phyloP scores from a whole-genome alignment of 2,888 invertebrate genomes.

The Parapristionchus giblindavisi region DNA sequence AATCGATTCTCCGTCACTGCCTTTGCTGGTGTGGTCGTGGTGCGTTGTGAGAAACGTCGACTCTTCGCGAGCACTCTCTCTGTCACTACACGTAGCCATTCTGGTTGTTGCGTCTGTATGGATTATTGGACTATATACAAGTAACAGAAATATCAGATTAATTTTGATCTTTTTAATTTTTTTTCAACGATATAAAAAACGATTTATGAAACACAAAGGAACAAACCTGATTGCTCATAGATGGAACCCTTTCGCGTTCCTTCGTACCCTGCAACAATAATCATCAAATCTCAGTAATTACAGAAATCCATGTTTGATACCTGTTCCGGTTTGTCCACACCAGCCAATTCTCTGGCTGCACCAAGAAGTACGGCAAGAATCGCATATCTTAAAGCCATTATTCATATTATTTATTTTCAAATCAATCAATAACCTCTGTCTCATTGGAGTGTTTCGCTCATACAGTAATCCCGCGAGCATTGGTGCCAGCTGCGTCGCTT shows the following conservation, averaged over 20 bases:
- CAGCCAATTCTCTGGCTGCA: constrained; percentile 43
- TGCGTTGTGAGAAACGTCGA: neutral
- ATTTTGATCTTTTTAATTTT: too few species aligned
- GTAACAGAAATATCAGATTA: neutral
- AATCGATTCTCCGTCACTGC: constrained; percentile 17
- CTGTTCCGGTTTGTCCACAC: constrained; percentile 9
- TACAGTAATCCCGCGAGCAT: constrained; percentile 5
- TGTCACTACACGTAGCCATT: constrained; percentile 17
- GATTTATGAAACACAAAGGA: too few species aligned
- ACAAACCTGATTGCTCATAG: too few species aligned
- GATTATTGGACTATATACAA: too few species aligned
- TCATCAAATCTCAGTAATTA: neutral
- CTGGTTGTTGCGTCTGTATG: neutral
- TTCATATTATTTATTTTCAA: neutral
- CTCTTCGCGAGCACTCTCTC: constrained; percentile 17
- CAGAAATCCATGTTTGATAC: neutral
- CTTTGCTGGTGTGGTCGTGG: neutral
- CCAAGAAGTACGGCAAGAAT: constrained; percentile 39
- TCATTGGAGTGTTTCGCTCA: constrained; percentile 8
- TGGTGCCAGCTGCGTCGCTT: constrained; percentile 15
- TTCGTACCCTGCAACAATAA: neutral
- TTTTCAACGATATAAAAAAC: too few species aligned
- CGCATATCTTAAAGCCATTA: constrained; percentile 26
- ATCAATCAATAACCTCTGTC: constrained; percentile 6
- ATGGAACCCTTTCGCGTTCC: too few species aligned